A percentile compares a stretch with the other conserved stretches of the same genome.
Evolutionary conservation across 2,888 invertebrate genomes (phyloP).

Genomic region (Agonopterix heracliana): DNA sequence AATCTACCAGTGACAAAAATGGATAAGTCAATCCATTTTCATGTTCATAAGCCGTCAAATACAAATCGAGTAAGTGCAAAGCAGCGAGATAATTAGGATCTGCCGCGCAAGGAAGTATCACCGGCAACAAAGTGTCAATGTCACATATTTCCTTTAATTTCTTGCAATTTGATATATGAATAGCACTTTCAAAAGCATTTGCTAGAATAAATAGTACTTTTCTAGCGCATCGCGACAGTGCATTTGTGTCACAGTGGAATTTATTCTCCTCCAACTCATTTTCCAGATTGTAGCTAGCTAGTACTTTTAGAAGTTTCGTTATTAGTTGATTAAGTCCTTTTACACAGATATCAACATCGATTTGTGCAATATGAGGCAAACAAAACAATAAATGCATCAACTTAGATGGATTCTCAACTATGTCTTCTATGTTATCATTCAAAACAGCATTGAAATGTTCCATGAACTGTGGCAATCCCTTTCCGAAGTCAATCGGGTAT

Average conservation of each 20-base stretch:
- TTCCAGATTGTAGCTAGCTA: constrained; percentile 48
- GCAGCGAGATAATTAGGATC: constrained; percentile 63
- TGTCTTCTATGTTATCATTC: constrained; percentile 43
- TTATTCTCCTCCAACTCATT: constrained; percentile 36
- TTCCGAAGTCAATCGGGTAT: constrained; percentile 79
- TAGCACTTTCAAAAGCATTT: constrained; percentile 74
- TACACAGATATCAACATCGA: constrained; percentile 50
- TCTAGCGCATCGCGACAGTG: constrained; percentile 47
- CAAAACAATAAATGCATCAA: constrained; percentile 70
- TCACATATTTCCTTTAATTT: constrained; percentile 62
- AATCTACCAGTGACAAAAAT: constrained; percentile 65
- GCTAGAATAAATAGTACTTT: constrained; percentile 74
- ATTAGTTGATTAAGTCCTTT: constrained; percentile 48
- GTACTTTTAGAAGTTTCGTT: constrained; percentile 34
- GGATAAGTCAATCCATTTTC: constrained; percentile 58
- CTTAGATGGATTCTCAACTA: constrained; percentile 52
- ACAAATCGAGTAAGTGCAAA: constrained; percentile 73
- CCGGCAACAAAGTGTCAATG: constrained; percentile 53
- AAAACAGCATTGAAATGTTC: constrained; percentile 48
- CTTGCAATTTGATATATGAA: constrained; percentile 73
- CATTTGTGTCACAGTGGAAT: constrained; percentile 45
- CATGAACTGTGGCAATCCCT: constrained; percentile 49
- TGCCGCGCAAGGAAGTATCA: constrained; percentile 58
- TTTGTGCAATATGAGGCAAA: constrained; percentile 72
- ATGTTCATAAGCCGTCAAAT: constrained; percentile 65